Base-by-base conservation (phyloP, 2,888 invertebrate genomes). In the Acleris cristana region DNA sequence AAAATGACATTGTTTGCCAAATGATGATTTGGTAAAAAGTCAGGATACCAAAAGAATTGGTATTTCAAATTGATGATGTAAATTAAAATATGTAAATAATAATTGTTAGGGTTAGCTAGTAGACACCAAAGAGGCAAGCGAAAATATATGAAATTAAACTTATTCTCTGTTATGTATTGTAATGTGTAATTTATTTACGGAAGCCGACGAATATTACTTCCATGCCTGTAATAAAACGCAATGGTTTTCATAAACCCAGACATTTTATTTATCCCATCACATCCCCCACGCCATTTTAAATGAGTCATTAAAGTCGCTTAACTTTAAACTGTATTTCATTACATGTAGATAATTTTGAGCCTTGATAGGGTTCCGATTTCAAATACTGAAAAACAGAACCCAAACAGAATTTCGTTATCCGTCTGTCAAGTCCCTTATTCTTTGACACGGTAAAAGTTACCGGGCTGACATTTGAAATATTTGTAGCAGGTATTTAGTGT, bases 61-160 rank as follows among this genome's bases (percentile, higher is more conserved):
- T 52, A 30, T 48, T 63, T 72, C 40, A 40, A 40, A 40, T 40
- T 34, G 10, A 74, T 74, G 75, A 72, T 72, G 76, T 78, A 78
- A 63, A 70, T 63, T 70, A 69, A 72, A 71, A 71, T 70, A 71
- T 81, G 77, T 82, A 82, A 73, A 71, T 73, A 80, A 74, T 79
- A 70, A 82, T 79, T 77, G 64, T 72, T 69, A 65, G 55, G 71
- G 40, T 86, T 91, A 92, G 92, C 92, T 92, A 92, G 92, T 92
- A 91, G 88, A 92, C 82, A 92, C 92, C 92, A 92, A 92, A 92
- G 92, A 92, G 88, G 92, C 86, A 82, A 85, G 83, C 82, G 80
- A 77, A 75, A 77, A 76, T 82, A 80, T 83, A 80, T 77, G 74
- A 79, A 83, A 82, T 83, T 87, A 85, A 81, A 87, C 79, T 78